Evolutionary conservation across 2,797 vertebrate genomes (phyloP).

Genomic region (Arnoldichthys spilopterus): DNA sequence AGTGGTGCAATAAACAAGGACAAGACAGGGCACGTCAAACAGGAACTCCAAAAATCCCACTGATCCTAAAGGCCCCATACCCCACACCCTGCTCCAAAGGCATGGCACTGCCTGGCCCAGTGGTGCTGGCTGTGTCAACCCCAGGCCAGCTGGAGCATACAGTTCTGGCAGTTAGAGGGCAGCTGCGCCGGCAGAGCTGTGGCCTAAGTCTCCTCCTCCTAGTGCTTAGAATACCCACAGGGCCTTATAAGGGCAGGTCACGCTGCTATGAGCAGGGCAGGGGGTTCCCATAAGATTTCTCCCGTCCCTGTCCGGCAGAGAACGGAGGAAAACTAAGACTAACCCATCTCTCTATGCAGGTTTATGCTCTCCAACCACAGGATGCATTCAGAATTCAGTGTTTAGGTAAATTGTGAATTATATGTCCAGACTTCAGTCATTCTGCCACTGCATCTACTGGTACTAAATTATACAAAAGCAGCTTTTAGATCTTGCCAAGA

Average conservation of each 20-base stretch:
- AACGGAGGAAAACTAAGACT: constrained; percentile 9
- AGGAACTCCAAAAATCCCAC: constrained; percentile 64
- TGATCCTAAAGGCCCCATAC: constrained; percentile 39
- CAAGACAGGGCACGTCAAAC: constrained; percentile 65
- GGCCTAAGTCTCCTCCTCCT: constrained; percentile 51
- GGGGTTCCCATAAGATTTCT: constrained; percentile 55
- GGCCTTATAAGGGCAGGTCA: constrained; percentile 69
- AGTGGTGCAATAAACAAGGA: constrained; percentile 11
- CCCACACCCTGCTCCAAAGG: constrained; percentile 33
- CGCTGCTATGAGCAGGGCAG: constrained; percentile 45
- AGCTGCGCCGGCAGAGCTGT: constrained; percentile 34
- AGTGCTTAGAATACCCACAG: constrained; percentile 66
- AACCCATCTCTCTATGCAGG: not conserved
- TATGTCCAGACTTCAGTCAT: not conserved
- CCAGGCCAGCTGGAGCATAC: constrained; percentile 48
- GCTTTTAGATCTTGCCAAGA: constrained; percentile 34
- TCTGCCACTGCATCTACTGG: constrained; percentile 26
- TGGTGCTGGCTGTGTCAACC: constrained; percentile 18
- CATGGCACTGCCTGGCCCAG: constrained; percentile 24
- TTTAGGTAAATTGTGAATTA: constrained; percentile 26
- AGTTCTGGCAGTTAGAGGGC: constrained; percentile 42
- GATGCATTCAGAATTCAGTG: not conserved
- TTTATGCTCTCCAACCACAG: constrained; percentile 15
- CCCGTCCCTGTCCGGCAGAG: constrained; percentile 20
- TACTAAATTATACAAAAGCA: constrained; percentile 34